phyloP scores from a whole-genome alignment of 2,888 invertebrate genomes.

The Rhyacophila evoluta region DNA sequence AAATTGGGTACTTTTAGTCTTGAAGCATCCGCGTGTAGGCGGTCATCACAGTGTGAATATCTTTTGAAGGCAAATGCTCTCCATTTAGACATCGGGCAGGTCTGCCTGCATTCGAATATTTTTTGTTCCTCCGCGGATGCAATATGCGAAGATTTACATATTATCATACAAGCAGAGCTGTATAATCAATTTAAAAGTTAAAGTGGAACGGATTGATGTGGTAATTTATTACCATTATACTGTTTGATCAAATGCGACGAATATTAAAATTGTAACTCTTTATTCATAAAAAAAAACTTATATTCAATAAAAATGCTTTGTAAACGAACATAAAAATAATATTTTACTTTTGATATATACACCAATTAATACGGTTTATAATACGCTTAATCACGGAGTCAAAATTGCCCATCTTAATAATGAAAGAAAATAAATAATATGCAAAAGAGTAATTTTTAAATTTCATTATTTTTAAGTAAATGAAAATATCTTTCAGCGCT shows the following conservation, averaged over 20 bases:
- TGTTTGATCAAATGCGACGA: not conserved
- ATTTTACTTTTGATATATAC: no score
- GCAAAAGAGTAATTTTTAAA: no score
- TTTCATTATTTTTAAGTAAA: no score
- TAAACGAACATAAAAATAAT: no score
- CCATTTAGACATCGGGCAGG: constrained; percentile 22
- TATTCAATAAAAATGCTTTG: no score
- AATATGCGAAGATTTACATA: constrained; percentile 17
- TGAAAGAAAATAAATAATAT: no score
- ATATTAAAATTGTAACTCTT: not conserved
- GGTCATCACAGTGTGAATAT: constrained; percentile 36
- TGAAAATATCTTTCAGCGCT: no score
- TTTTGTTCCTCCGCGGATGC: constrained; percentile 14
- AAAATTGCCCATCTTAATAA: no score
- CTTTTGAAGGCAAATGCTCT: constrained; percentile 36
- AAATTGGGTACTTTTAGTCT: no score
- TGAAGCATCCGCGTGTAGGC: constrained; percentile 32
- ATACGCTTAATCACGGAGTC: no score
- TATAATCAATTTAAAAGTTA: constrained; percentile 18
- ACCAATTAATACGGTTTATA: no score
- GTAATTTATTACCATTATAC: constrained; percentile 6
- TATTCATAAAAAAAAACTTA: no score
- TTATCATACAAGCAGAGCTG: not conserved
- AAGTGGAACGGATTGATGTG: constrained; percentile 9
- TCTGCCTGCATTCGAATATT: constrained; percentile 30